These are phyloP conservation scores for Pycnomerus fuliginosus DNA, from an alignment of 2,888 invertebrate species.

Conservation along the genomic window DNA sequence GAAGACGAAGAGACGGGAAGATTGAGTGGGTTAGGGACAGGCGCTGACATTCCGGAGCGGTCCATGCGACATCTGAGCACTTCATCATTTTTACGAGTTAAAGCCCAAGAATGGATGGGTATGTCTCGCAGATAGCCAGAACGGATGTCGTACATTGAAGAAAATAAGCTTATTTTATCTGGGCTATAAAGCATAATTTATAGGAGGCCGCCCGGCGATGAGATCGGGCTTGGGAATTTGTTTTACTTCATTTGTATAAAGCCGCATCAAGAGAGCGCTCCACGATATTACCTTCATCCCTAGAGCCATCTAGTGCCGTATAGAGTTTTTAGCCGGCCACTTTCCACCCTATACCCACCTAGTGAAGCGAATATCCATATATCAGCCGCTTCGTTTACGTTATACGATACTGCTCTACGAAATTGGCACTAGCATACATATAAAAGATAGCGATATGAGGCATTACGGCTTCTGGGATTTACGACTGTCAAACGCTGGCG, in stretches of 20 bases:
- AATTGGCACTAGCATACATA: slow-evolving; percentile 47
- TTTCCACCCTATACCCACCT: slow-evolving; percentile 45
- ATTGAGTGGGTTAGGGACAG: slow-evolving; percentile 24
- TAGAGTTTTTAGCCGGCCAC: slow-evolving; percentile 43
- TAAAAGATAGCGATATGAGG: slow-evolving; percentile 48
- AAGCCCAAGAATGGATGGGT: slow-evolving; percentile 43
- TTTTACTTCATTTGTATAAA: slow-evolving; percentile 46
- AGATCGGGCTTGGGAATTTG: slow-evolving; percentile 45
- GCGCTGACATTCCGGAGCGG: slow-evolving; percentile 33
- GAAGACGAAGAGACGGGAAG: no score
- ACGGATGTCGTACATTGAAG: slow-evolving; percentile 52
- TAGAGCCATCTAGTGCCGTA: slow-evolving; percentile 40
- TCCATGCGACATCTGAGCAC: slow-evolving; percentile 29
- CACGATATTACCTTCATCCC: slow-evolving; percentile 44
- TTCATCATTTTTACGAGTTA: slow-evolving; percentile 45
- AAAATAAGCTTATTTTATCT: slow-evolving; percentile 55
- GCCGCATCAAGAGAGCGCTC: slow-evolving; percentile 35
- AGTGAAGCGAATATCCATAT: slow-evolving; percentile 43
- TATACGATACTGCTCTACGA: slow-evolving; percentile 45
- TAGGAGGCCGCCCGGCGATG: slow-evolving; percentile 45
- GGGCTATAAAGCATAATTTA: slow-evolving; percentile 53
- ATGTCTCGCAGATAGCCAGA: slow-evolving; percentile 46
- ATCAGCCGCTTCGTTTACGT: slow-evolving; percentile 40
- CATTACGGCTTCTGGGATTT: slow-evolving; percentile 47
- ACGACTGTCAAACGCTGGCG: slow-evolving; percentile 44